Percentiles rank a stretch among this genome's conserved stretches.
These are phyloP conservation scores for Campopleginae sp. DNA, from an alignment of 2,888 invertebrate species.

Conservation along the genomic window DNA sequence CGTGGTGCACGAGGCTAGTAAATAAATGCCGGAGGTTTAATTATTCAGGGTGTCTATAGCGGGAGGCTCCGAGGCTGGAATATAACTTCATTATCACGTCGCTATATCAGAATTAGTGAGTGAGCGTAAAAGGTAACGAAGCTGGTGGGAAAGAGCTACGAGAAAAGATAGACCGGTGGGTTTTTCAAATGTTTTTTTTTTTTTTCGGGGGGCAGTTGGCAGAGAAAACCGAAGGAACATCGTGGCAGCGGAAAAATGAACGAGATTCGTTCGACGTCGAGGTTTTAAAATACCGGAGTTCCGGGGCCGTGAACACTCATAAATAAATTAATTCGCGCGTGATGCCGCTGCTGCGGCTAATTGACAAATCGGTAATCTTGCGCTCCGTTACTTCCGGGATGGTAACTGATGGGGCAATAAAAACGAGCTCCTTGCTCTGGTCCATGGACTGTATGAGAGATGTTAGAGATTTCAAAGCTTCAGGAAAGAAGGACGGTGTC, in stretches of 20 bases:
- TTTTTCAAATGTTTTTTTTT: neutral
- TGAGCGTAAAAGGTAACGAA: slow-evolving; percentile 27
- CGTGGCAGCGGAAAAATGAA: slow-evolving; percentile 5
- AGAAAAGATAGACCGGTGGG: neutral
- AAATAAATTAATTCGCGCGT: slow-evolving; percentile 77
- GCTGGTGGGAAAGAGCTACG: slow-evolving; percentile 18
- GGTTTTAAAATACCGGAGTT: slow-evolving; percentile 66
- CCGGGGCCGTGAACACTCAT: slow-evolving; percentile 65
- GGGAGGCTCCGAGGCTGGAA: slow-evolving; percentile 11
- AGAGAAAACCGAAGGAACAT: slow-evolving; percentile 29
- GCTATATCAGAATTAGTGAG: slow-evolving; percentile 62
- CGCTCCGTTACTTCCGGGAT: slow-evolving; percentile 72
- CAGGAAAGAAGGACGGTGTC: slow-evolving; percentile 11
- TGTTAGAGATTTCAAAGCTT: slow-evolving; percentile 40
- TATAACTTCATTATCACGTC: slow-evolving; percentile 60
- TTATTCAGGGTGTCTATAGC: slow-evolving; percentile 58
- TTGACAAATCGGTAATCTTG: slow-evolving; percentile 81
- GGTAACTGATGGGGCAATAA: slow-evolving; percentile 78
- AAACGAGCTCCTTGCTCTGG: slow-evolving; percentile 62
- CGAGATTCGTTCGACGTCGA: slow-evolving; percentile 33
- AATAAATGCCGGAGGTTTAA: slow-evolving; percentile 43
- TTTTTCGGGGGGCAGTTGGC: slow-evolving; percentile 17
- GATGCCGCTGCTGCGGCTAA: slow-evolving; percentile 73
- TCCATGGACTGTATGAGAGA: slow-evolving; percentile 52
- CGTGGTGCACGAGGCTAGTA: neutral